Percentiles rank a stretch among this genome's conserved stretches.
Conservation (phyloP, 1,140 invertebrate genomes). For the Chionoecetes opilio region DNA sequence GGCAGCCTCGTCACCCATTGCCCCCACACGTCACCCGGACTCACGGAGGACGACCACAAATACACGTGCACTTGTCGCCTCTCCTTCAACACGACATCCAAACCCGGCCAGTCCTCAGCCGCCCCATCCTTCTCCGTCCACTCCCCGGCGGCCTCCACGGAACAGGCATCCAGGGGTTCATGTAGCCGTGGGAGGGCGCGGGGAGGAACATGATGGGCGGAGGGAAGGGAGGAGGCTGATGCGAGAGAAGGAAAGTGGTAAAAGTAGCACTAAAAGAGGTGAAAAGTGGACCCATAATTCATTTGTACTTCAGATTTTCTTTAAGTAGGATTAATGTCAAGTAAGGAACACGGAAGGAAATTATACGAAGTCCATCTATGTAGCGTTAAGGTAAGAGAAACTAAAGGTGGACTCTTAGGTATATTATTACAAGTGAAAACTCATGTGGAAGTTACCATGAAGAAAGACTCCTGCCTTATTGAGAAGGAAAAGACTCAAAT, state of each 20-base stretch:
- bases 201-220: slow-evolving; percentile 65
- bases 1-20: slow-evolving; percentile 24
- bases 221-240: slow-evolving; percentile 39
- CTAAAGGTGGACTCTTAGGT: too few relatives aligned
- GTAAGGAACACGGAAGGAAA: too few relatives aligned
- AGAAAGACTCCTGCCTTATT: too few relatives aligned
- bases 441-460: too few relatives aligned
- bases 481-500: too few relatives aligned
- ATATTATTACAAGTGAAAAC: too few relatives aligned
- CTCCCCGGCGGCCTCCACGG: slow-evolving; percentile 42
- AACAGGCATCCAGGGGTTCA: slow-evolving; percentile 57
- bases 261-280: neutral
- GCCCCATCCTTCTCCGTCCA: neutral
- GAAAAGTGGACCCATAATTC: too few relatives aligned
- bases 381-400: too few relatives aligned
- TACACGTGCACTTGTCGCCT: slow-evolving; percentile 45
- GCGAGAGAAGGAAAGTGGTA: neutral
- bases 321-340: too few relatives aligned
- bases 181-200: slow-evolving; percentile 54
- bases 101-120: neutral
- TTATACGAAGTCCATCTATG: too few relatives aligned
- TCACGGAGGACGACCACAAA: slow-evolving; percentile 23
- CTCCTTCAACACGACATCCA: neutral
- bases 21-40: slow-evolving; percentile 42
- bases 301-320: too few relatives aligned